These are phyloP conservation scores for Blennius ocellaris DNA, from an alignment of 2,113 vertebrate genomes.

Conservation along the genomic window DNA sequence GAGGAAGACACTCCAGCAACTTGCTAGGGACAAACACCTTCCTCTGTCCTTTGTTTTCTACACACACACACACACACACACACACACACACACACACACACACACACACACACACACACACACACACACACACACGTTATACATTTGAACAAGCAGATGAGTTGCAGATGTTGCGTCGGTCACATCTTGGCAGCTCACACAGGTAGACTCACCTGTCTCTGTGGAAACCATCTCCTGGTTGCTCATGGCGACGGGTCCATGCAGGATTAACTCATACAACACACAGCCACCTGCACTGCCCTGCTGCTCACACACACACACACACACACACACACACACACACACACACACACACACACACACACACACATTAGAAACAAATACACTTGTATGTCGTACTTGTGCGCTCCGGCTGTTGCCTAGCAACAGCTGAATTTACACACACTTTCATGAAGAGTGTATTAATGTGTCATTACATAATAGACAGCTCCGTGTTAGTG, in stretches of 20 bases:
- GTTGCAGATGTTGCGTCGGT: too few species aligned
- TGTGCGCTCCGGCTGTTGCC: constrained; percentile 46
- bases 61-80: constrained; percentile 8
- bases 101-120: neutral
- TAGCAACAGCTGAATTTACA: constrained; percentile 59
- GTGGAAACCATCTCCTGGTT: constrained; percentile 86
- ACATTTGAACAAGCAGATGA: too few species aligned
- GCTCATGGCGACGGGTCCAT: constrained; percentile 85
- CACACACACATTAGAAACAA: constrained; percentile 15
- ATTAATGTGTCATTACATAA: constrained; percentile 28
- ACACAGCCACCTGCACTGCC: constrained; percentile 37
- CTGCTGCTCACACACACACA: constrained; percentile 16
- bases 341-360: constrained; percentile 18
- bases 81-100: neutral
- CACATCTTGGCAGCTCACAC: neutral
- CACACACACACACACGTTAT: too few species aligned
- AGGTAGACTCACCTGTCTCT: constrained; percentile 84
- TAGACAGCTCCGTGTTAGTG: neutral
- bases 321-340: too few species aligned
- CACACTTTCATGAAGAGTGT: constrained; percentile 29
- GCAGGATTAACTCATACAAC: constrained; percentile 70
- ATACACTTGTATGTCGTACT: constrained; percentile 17
- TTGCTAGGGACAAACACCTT: constrained; percentile 93
- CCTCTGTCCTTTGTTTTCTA: constrained; percentile 86
- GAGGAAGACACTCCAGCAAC: constrained; percentile 90